Evolutionary conservation across 2,797 vertebrate genomes (phyloP), one percentile per base, ranked within the genome.

Genomic region (Ctenopoma multispine): DNA sequence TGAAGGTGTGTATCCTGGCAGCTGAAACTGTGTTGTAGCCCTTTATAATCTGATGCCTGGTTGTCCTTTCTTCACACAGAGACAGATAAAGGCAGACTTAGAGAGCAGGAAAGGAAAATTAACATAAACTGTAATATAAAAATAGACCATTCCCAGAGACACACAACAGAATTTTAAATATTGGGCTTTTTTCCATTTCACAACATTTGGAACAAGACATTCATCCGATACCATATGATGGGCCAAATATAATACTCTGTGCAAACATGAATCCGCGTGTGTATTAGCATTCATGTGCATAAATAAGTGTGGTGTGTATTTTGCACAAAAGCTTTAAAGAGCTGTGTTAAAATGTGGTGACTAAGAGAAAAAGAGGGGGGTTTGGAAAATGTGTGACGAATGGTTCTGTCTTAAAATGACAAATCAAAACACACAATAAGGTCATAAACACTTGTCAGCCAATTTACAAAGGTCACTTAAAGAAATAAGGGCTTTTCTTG

Each of bases 41-140:
- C 44, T 48, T 67, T 81, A 65, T 83, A 86, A 85, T 70, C 27
- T 68, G 60, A 84, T 82, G 85, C 75, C 54, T n/a, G 27, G 24
- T 61, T 27, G 60, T 59, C 31, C 5, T 79, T 82, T 74, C 64
- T 40, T 48, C 40, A 38, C 60, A 55, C 34, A 48, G 54, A 63
- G 61, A 81, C 57, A 36, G n/a, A 60, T 23, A 46, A 60, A 49
- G 41, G 46, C 15, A 51, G n/a, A 40, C 41, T 47, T 5, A 20
- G 12, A 24, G 14, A 47, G 5, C 46, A 62, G 43, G 5, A 54
- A 54, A 21, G 12, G 4, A 2, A 43, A 10, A 11, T 64, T 50
- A 21, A 17, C 13, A 11, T 46, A 40, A 61, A 65, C 10, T 38
- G 21, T n/a, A 5, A 59, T 20, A 41, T 4, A 14, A 9, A 24